A percentile compares a stretch with the other conserved stretches of the same genome.
These are phyloP conservation scores for Drosophila testacea DNA, from an alignment of 2,888 invertebrate genomes.

Conservation along the genomic window DNA sequence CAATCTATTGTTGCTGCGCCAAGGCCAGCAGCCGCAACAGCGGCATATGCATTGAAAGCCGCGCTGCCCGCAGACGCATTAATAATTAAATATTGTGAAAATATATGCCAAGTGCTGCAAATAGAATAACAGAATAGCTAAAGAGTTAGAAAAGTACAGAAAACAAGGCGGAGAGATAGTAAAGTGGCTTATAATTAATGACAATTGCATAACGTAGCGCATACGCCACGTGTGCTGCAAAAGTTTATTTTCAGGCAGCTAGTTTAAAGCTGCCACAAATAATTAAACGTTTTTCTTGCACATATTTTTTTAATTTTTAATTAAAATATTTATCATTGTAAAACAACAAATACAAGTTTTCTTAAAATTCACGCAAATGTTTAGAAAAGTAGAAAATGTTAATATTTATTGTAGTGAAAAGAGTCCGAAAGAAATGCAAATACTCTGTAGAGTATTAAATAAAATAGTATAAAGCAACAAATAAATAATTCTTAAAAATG, in stretches of 20 bases:
- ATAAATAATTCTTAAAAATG: too few species aligned
- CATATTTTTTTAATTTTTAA: too few species aligned
- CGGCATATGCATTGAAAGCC: slow-evolving; percentile 26
- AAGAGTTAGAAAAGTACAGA: not conserved
- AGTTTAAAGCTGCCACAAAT: slow-evolving; percentile 19
- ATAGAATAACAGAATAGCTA: slow-evolving; percentile 24
- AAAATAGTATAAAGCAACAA: too few species aligned
- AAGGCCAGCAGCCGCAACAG: slow-evolving; percentile 11
- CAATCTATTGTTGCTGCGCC: slow-evolving; percentile 32
- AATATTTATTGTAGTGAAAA: too few species aligned
- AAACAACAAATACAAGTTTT: too few species aligned
- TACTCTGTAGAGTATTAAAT: too few species aligned
- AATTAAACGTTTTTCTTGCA: too few species aligned
- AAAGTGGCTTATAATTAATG: slow-evolving; percentile 16
- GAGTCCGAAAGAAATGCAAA: too few species aligned
- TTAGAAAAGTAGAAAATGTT: too few species aligned
- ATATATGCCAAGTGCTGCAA: slow-evolving; percentile 49
- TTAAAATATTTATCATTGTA: too few species aligned
- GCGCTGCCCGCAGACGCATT: slow-evolving; percentile 49
- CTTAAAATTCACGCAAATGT: too few species aligned
- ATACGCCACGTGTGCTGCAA: slow-evolving; percentile 29
- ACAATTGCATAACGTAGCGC: slow-evolving; percentile 44
- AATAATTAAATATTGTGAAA: slow-evolving; percentile 61
- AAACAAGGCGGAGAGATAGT: slow-evolving; percentile 6
- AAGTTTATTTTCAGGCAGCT: slow-evolving; percentile 42